phyloP scores from a whole-genome alignment of 2,113 vertebrate species.

The Myrmecobius fasciatus region DNA sequence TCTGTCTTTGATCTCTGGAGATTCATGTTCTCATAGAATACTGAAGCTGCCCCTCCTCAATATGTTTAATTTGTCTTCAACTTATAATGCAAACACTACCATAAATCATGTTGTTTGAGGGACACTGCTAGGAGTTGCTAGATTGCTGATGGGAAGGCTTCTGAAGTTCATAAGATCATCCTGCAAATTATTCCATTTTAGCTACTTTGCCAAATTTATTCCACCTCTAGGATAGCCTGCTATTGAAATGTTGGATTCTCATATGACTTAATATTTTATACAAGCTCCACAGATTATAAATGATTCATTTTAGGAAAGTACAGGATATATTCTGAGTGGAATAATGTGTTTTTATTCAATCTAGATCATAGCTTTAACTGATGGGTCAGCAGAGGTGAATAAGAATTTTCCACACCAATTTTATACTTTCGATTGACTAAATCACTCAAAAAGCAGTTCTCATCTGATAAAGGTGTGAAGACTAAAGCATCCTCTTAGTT shows the following conservation, averaged over 20 bases:
- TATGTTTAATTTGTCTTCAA: not conserved
- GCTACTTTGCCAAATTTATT: not conserved
- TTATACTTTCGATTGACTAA: not conserved
- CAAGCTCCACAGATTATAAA: not conserved
- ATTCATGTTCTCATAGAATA: not conserved
- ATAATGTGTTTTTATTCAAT: not conserved
- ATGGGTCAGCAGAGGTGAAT: not conserved
- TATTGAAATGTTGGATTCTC: not conserved
- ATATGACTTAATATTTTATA: not conserved
- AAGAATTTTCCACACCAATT: not conserved
- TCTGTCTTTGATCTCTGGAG: not conserved
- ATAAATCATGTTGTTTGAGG: not conserved
- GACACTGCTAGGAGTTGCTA: not conserved
- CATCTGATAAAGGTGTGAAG: not conserved
- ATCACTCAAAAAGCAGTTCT: not conserved
- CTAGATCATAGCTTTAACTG: not conserved
- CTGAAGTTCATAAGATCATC: not conserved
- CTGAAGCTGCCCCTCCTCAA: not conserved
- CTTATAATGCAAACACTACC: not conserved
- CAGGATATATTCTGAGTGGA: not conserved
- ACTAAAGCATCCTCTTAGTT: not conserved
- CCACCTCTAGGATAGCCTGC: not conserved
- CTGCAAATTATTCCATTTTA: not conserved
- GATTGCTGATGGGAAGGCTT: not conserved
- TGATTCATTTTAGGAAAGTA: not conserved